Percentiles rank a stretch among this genome's conserved stretches.
phyloP scores from a whole-genome alignment of 2,113 vertebrate genomes.

The Vidua macroura region DNA sequence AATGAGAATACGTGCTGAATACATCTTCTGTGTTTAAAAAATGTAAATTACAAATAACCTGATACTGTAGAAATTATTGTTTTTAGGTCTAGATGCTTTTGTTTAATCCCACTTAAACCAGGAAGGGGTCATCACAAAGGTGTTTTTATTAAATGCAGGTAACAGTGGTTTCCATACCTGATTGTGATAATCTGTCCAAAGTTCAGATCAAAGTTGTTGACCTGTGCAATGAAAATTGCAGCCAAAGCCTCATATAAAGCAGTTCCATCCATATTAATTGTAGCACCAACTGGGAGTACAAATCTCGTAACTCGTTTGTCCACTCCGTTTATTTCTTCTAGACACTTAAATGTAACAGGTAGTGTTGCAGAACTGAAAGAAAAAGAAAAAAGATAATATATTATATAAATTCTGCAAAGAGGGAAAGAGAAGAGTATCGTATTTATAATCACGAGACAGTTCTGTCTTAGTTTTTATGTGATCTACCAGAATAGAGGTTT shows the following conservation, averaged over 20 bases:
- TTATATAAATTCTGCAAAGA: neutral
- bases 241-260: conserved; percentile 94
- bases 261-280: conserved; percentile 96
- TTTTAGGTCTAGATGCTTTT: neutral
- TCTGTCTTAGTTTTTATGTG: neutral
- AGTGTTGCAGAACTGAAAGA: conserved; percentile 88
- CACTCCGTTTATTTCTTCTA: conserved; percentile 92
- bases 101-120: neutral
- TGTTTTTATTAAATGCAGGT: neutral
- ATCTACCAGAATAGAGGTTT: neutral
- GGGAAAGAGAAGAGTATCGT: rapidly evolving
- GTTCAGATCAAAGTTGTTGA: conserved; percentile 91
- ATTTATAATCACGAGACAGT: neutral
- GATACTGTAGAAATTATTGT: neutral
- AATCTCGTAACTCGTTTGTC: conserved; percentile 95
- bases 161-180: conserved; percentile 76
- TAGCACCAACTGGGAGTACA: conserved; percentile 92
- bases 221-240: conserved; percentile 96
- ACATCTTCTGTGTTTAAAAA: neutral
- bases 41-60: neutral
- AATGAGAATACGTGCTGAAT: neutral
- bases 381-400: neutral
- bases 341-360: conserved; percentile 93
- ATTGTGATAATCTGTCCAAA: conserved; percentile 97
- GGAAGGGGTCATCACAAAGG: neutral